Base-by-base conservation (phyloP, 2,797 vertebrate genomes). In the Mormyrops boulengeri region DNA sequence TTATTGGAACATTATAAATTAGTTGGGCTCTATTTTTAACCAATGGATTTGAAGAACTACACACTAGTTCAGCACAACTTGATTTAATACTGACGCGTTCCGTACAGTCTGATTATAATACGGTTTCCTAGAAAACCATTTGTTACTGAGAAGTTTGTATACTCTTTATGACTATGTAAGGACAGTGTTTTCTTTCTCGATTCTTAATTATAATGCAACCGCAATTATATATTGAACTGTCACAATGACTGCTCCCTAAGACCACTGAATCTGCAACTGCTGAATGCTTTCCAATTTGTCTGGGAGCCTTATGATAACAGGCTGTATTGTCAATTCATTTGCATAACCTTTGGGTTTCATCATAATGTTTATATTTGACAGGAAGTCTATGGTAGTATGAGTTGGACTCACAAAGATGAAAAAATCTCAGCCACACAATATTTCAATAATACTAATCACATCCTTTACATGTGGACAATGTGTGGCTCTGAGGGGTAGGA, bases 151-250 rank as follows among this genome's bases (percentile, higher is more conserved):
- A 95, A 93, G 90, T 91, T 93, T 93, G 89, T 91, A 93, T 90
- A 91, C 91, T 90, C 50, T 80, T 19, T 84, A 93, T 94, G 92
- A 94, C 93, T 94, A 93, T 90, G 90, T 87, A 50, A 88, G 90
- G 88, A 91, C 91, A 93, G 91, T 93, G 92, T 94, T 95, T 94
- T 91, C 90, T 90, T 91, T 92, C 86, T 41, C 91, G 22, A n/a
- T 49, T 92, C 90, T 82, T 94, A 94, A 95, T 94, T 94, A 93
- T 91, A 94, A 93, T 93, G 92, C 90, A 92, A 92, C 94, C 94
- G 94, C 93, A 93, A 93, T 95, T 95, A 94, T 91, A 92, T 92
- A 93, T 93, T 92, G 90, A 90, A 92, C 90, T 93, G 90, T 92
- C 92, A 91, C 91, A 91, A 85, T 94, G 93, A 94, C 94, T 94